Evolutionary conservation across 2,113 vertebrate genomes (phyloP), one percentile per base, ranked within the genome.

Genomic region (Rhabdomys dilectus): DNA sequence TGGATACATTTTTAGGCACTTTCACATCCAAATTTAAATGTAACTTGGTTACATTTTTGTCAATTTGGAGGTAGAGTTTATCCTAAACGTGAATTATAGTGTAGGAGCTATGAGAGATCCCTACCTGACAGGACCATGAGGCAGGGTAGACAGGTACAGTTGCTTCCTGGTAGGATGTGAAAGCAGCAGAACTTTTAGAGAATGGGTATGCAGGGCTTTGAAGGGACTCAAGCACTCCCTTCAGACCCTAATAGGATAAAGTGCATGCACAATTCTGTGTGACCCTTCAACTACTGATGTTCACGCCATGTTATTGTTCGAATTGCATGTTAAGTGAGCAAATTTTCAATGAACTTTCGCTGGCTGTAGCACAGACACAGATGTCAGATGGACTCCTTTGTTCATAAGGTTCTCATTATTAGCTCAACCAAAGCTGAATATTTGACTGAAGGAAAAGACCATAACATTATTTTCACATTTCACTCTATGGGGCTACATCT

Each of bases 371-470:
- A 98, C 98, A 99, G 98, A 98, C 98, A 97, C 98, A 99, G 98
- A 99, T 99, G 99, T 99, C 98, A 98, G 98, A 98, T 97, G 94
- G 98, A 98, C 98, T 98, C 98, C 98, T 98, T 98, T 97, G 96
- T 98, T 98, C 99, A 99, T 99, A 99, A 98, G 99, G 98, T 99
- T 99, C 98, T 99, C 98, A 99, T 99, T 99, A 99, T 98, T 98
- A 98, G 98, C 98, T 98, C 97, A 98, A 98, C 98, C 98, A 94
- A 95, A 98, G 98, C 96, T 98, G 98, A 98, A 98, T 98, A 98
- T 98, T 98, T 99, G 98, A 98, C 98, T 98, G 98, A 99, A 98
- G 98, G 97, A 98, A 99, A 99, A 98, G 98, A 99, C 98, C 98
- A 97, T 99, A 98, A 99, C 98, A 98, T 99, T 98, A 97, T 98